phyloP scores from a whole-genome alignment of 2,113 vertebrate species.

The Nycticryphes semicollaris region DNA sequence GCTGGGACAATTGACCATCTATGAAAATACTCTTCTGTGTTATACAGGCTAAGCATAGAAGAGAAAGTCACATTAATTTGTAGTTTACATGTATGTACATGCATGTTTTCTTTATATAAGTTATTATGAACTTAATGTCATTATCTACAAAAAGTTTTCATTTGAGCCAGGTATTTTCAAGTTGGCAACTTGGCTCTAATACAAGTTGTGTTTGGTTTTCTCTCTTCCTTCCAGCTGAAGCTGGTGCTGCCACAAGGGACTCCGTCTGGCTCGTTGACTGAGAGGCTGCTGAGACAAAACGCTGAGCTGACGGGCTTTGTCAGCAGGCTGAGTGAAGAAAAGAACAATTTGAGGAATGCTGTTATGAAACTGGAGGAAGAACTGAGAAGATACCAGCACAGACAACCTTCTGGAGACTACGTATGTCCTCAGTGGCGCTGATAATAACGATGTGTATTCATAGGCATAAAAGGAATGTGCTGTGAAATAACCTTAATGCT shows the following conservation, averaged over 20 bases:
- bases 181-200: neutral
- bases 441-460: neutral
- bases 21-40: neutral
- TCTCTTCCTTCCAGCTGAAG: slow-evolving; percentile 65
- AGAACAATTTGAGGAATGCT: slow-evolving; percentile 90
- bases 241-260: slow-evolving; percentile 63
- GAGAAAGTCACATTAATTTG: neutral
- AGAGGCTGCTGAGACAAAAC: slow-evolving; percentile 91
- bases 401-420: slow-evolving; percentile 65
- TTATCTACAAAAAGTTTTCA: neutral
- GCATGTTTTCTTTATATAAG: neutral
- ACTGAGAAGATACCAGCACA: slow-evolving; percentile 76
- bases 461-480: neutral
- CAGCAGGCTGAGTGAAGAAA: slow-evolving; percentile 91
- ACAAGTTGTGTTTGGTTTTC: neutral
- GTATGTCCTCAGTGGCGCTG: slow-evolving; percentile 63
- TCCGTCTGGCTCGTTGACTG: slow-evolving; percentile 80
- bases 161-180: neutral
- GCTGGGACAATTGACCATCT: neutral
- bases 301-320: slow-evolving; percentile 92
- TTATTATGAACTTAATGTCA: neutral
- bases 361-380: slow-evolving; percentile 88
- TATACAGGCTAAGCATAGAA: neutral
- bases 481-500: neutral
- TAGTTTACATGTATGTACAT: neutral